Evolutionary conservation across 2,797 vertebrate genomes (phyloP), one percentile per base, ranked within the genome.

Genomic region (Darevskia nairensis): DNA sequence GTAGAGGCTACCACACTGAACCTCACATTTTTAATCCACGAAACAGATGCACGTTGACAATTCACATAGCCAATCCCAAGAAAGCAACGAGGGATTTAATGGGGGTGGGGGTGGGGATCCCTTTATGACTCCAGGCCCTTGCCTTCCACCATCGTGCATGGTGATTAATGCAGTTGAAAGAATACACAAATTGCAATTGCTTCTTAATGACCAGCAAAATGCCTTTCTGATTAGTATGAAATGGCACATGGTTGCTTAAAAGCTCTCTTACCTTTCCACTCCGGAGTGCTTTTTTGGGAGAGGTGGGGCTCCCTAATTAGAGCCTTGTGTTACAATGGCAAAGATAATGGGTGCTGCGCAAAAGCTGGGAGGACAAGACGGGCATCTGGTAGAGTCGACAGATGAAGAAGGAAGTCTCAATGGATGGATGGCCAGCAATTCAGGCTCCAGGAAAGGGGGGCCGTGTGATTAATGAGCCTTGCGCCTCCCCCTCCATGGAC

Each of bases 361-460:
- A 86, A 92, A 93, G 85, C 68, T 29, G 44, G 50, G 84, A 86
- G 89, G 55, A 46, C 46, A 66, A 88, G 89, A 93, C 77, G 87
- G 92, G 90, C 95, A 94, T 95, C 94, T 94, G 93, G 93, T 85
- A 85, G 88, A 90, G 87, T 94, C 91, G 90, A 94, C 93, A 94
- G 91, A 93, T 82, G 92, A 90, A 90, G 11, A 0, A 90, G 64
- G 75, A 46, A 0, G 84, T 86, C 91, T 91, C 92, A 92, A 92
- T 90, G 87, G 87, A 90, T 89, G 46, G 87, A 41, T 89, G 44
- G 89, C 89, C 89, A 85, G 89, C 93, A 90, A 66, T 91, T 92
- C 91, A 93, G 92, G 86, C 23, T 84, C 88, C 81, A 92, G 90
- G 41, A 92, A 93, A 92, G 91, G 69, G 83, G 84, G 84, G 41